Percentiles rank a stretch among this genome's conserved stretches.
Conservation (phyloP, 2,113 vertebrate genomes). For the Calyptomena viridis region DNA sequence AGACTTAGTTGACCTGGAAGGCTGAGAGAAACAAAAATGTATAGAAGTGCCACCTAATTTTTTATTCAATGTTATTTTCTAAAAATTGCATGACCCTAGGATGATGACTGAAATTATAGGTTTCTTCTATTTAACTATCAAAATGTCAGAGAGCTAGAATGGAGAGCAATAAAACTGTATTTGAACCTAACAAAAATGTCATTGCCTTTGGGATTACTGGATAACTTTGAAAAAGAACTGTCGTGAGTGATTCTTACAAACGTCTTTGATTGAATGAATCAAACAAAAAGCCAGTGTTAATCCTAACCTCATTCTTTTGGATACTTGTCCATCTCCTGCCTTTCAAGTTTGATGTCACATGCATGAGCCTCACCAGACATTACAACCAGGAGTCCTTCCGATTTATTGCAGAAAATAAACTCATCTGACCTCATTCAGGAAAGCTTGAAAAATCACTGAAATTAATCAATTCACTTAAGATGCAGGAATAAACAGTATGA, state of each 20-base stretch:
- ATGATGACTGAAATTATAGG: not conserved
- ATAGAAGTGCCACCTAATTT: not conserved
- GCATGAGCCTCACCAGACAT: not conserved
- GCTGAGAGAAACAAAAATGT: not conserved
- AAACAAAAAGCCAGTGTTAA: not conserved
- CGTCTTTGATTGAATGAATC: not conserved
- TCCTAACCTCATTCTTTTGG: not conserved
- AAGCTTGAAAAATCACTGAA: not conserved
- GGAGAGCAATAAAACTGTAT: not conserved
- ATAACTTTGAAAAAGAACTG: conserved; percentile 10
- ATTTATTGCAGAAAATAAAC: not conserved
- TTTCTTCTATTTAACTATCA: conserved; percentile 1
- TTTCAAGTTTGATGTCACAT: not conserved
- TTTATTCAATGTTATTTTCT: conserved; percentile 17
- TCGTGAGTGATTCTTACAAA: conserved; percentile 2
- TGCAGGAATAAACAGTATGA: not conserved
- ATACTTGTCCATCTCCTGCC: not conserved
- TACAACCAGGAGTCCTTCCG: not conserved
- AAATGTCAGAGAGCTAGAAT: not conserved
- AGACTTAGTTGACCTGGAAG: not conserved
- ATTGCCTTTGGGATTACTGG: not conserved
- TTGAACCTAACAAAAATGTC: conserved; percentile 25
- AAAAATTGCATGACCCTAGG: not conserved
- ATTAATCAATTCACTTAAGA: not conserved
- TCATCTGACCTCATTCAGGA: not conserved